Base-by-base conservation (phyloP, 2,113 vertebrate species). In the Motacilla alba region DNA sequence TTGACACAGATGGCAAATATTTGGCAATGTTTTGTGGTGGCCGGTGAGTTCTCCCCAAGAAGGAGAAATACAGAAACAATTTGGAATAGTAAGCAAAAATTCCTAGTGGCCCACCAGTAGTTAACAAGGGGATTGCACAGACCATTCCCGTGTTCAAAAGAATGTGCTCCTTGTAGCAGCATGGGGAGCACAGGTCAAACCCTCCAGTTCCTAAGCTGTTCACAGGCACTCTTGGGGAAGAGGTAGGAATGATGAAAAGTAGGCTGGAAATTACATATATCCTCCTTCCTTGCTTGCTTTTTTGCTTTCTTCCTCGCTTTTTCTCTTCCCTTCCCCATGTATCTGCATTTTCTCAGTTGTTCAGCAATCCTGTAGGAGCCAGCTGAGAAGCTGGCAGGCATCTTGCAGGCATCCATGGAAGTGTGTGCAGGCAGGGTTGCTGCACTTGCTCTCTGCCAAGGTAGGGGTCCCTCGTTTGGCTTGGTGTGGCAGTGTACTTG, bases 391-490 rank as follows among this genome's bases (percentile, higher is more conserved):
- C 66, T 31, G 4, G 13, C 53, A 63, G 35, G 33, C 11, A 50
- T 52, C 41, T 50, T 37, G 5, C 10, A 13, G 62, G 59, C 49
- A 31, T 50, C n/a, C 2, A 1, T 4, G 1, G 73, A 47, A 30
- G 15, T 68, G 19, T 4, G 10, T n/a, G 21, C 46, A 52, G 60
- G 41, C 26, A 13, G 11, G 10, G 39, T 31, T 1, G 0, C 47
- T 75, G 50, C 43, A 44, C 31, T 52, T 22, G 8, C 47, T 46
- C 18, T 53, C 58, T 82, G 56, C 43, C 17, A 46, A 1, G 10
- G 31, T 17, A 14, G 1, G 3, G 0, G 15, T 22, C 73, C 53
- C 56, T 46, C 0, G 0, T 53, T 11, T 46, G 60, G 24, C 18
- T 62, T 24, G 28, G 14, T 37, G 44, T 49, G 66, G 59, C 60